Evolutionary conservation across 2,113 vertebrate genomes (phyloP), one percentile per base, ranked within the genome.

Genomic region (Salvelinus namaycush): DNA sequence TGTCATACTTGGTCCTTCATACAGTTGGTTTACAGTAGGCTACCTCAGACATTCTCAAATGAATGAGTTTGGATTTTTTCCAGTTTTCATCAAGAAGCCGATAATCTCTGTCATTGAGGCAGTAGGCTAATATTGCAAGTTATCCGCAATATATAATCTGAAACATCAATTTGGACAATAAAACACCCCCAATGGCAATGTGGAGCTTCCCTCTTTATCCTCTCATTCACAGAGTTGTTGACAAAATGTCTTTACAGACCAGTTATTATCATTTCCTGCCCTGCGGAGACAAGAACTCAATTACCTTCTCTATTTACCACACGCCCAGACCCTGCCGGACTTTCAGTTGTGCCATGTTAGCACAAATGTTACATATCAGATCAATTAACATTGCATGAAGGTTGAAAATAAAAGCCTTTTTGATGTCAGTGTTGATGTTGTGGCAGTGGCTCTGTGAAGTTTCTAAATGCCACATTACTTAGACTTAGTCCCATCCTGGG

Each of bases 191-290:
- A 6, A 13, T 44, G 51, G 70, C 4, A 59, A 24, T 34, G 9
- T 80, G 79, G 73, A 77, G 78, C 74, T 81, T 60, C 83, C 73
- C 74, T 71, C 31, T 76, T 5, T 8, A 29, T 6, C 27, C 26
- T 51, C 49, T 18, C 14, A n/a, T 88, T 88, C 84, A 86, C 81
- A 79, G 78, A 77, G 75, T 82, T 89, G 88, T 86, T 88, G 85
- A 89, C 77, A 76, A 86, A 86, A 84, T 81, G 85, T 76, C 82
- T 81, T 24, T 66, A 77, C 39, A 82, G 75, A 82, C 22, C 78
- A 77, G 83, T 86, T 83, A 87, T 91, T 87, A 86, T 76, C 1
- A 70, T 76, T 83, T 88, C 88, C 79, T 87, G 87, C 67, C 86
- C 81, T 29, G 81, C 77, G 84, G 83, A 88, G 84, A 80, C 29